These are phyloP conservation scores for Hirudinaria manillensis DNA, from an alignment of 2,888 invertebrate species.

Conservation along the genomic window DNA sequence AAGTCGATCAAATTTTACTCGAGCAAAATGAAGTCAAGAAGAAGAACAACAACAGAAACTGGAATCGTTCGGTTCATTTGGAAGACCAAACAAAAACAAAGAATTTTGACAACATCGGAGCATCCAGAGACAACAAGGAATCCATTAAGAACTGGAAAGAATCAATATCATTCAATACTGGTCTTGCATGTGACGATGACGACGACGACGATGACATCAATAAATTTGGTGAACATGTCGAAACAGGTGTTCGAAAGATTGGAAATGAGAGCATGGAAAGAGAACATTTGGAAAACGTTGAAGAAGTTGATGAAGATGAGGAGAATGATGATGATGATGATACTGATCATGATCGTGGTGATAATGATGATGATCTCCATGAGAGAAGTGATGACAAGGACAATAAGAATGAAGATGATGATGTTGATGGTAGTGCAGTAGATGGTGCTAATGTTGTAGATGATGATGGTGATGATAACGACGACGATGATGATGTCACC, in stretches of 20 bases:
- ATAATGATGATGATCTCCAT: not conserved
- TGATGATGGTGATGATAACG: not conserved
- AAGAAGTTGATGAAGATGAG: not conserved
- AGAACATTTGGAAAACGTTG: not conserved
- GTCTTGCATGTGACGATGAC: constrained; percentile 1
- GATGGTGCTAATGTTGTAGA: not conserved
- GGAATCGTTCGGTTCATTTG: no score
- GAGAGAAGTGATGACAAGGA: not conserved
- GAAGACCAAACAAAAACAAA: no score
- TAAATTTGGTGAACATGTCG: not conserved
- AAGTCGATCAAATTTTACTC: no score
- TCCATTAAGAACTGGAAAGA: no score
- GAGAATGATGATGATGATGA: constrained; percentile 8
- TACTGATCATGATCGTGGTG: not conserved
- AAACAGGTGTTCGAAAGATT: constrained; percentile 2
- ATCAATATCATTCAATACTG: no score
- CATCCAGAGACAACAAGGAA: no score
- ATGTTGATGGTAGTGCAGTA: not conserved
- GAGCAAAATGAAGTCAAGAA: no score
- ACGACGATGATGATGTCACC: not conserved
- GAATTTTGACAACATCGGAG: no score
- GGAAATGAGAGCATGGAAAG: constrained; percentile 9
- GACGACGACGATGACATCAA: constrained; percentile 19
- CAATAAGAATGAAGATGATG: not conserved
- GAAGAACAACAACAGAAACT: no score